These are phyloP conservation scores for Crocidura indochinensis DNA, from an alignment of 2,797 vertebrate genomes.

Conservation along the genomic window DNA sequence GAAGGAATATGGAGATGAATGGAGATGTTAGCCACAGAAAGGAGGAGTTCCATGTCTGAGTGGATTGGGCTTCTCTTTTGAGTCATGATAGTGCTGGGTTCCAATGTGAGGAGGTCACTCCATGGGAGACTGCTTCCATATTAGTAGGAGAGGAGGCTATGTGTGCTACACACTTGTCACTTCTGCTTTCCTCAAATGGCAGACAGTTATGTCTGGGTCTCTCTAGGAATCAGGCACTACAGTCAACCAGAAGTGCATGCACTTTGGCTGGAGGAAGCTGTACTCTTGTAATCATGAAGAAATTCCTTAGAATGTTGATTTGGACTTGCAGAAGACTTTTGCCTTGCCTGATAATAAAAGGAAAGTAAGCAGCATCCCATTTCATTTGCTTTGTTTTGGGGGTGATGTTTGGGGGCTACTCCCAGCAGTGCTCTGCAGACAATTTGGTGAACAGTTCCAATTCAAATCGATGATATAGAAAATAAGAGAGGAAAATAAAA, in stretches of 20 bases:
- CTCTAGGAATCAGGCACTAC: neutral
- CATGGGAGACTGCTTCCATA: neutral
- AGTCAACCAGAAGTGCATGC: neutral
- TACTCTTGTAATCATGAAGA: no score
- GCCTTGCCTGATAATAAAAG: constrained; percentile 25
- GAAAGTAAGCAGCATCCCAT: neutral
- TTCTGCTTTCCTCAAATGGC: neutral
- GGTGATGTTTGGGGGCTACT: no score
- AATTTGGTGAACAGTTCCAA: no score
- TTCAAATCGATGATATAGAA: no score
- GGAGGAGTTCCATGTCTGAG: neutral
- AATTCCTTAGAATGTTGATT: neutral
- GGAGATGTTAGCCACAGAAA: neutral
- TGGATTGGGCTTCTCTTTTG: no score
- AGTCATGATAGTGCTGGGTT: neutral
- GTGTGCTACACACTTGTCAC: neutral
- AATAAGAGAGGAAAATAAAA: no score
- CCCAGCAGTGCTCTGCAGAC: no score
- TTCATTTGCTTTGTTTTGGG: neutral
- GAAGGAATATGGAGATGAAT: neutral
- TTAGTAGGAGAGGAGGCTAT: neutral
- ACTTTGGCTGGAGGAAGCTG: neutral
- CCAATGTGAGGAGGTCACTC: neutral
- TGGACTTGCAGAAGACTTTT: neutral
- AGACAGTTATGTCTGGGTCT: neutral